Conservation (phyloP, 2,113 vertebrate genomes). For the Caranx ignobilis region DNA sequence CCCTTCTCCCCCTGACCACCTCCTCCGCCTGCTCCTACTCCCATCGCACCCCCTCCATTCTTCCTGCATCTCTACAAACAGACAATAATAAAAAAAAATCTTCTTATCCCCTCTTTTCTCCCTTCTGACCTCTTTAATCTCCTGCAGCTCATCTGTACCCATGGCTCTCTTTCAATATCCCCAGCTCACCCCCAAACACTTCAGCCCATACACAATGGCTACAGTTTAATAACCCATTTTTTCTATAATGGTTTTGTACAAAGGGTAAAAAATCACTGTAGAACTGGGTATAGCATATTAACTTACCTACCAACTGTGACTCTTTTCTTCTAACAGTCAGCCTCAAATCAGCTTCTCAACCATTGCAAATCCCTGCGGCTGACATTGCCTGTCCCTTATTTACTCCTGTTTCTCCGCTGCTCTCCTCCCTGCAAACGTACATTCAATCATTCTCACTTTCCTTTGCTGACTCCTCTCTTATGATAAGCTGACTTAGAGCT, state of each 20-base stretch:
- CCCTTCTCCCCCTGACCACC: slow-evolving; percentile 27
- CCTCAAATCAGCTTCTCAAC: slow-evolving; percentile 33
- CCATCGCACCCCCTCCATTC: neutral
- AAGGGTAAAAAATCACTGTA: slow-evolving; percentile 2
- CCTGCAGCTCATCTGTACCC: slow-evolving; percentile 22
- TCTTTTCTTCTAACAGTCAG: slow-evolving; percentile 29
- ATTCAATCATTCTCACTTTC: slow-evolving; percentile 37
- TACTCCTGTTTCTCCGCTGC: slow-evolving; percentile 2
- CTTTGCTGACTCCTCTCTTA: slow-evolving; percentile 13
- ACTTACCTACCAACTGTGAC: slow-evolving; percentile 25
- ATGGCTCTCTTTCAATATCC: slow-evolving; percentile 24
- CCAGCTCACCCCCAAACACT: slow-evolving; percentile 17
- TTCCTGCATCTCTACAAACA: slow-evolving; percentile 29
- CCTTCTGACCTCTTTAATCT: slow-evolving; percentile 62
- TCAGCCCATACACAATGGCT: slow-evolving; percentile 4
- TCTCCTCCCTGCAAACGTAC: slow-evolving; percentile 8
- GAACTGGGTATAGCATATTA: slow-evolving; percentile 17
- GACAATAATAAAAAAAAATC: slow-evolving; percentile 43
- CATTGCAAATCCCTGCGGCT: slow-evolving; percentile 22
- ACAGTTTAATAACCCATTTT: slow-evolving; percentile 39
- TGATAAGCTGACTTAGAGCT: slow-evolving; percentile 32
- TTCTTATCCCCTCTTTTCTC: slow-evolving; percentile 2
- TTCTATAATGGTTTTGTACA: slow-evolving; percentile 21
- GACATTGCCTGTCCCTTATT: slow-evolving; percentile 42
- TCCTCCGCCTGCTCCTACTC: neutral